Base-by-base conservation (phyloP, 2,888 invertebrate species). In the Philaethria dido region DNA sequence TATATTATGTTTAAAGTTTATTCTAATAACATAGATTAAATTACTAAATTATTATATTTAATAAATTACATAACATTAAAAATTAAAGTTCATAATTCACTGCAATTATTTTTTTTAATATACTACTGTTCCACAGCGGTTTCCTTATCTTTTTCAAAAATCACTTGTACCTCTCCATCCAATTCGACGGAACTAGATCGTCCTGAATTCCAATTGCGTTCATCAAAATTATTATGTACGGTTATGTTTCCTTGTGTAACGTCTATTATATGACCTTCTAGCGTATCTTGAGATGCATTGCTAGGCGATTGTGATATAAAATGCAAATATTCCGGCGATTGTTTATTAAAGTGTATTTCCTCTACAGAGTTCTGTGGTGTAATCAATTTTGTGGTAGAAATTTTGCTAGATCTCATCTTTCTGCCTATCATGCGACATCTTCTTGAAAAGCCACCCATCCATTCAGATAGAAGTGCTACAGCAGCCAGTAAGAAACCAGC, bases 401-500 rank as follows among this genome's bases (percentile, higher is more conserved):
- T 68, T 2, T 74, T 70, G 64, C 74, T 80, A 5, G 75, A 69
- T 33, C 75, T 75, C 25, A 72, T 68, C 11, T 77, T 73, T 52
- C 36, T 71, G 36, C 74, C 75, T 29, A 72, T 47, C 29, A 42
- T 68, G 5, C 73, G 68, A 74, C 95, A 95, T 75, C 93, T 93
- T 75, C 93, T 94, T 0, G 95, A 89, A 69, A 95, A 95, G 2
- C 96, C 95, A 20, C 95, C 95, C 77, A 96, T 94, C 88, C 94
- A 95, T 88, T 97, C 97, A 0, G 95, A 94, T 14, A 95, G 74
- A 11, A 96, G 84, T 3, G 94, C 94, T 3, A 94, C 86, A 0
- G 92, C 93, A 4, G 95, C 96, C 29, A 95, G 78, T 0, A 95
- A 78, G 78, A 95, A 95, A 0, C 97, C 97, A 48, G 94, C 93